phyloP scores from a whole-genome alignment of 2,888 invertebrate genomes.

The Sarcophaga caerulescens region DNA sequence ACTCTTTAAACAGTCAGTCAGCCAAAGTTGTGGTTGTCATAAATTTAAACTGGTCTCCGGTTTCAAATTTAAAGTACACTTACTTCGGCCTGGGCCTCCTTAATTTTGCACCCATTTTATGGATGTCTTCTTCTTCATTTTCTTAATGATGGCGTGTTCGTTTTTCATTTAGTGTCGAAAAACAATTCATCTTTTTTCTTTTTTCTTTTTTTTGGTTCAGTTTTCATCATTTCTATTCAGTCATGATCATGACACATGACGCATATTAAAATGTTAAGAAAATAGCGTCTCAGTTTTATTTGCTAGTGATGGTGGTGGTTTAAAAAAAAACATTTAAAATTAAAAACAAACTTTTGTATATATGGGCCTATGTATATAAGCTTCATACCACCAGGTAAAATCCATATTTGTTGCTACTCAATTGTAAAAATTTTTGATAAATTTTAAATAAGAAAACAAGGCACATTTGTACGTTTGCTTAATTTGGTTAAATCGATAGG shows the following conservation, averaged over 20 bases:
- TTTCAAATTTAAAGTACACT: not conserved
- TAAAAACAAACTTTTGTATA: too few relatives aligned
- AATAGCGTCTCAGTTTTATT: too few relatives aligned
- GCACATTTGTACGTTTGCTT: too few relatives aligned
- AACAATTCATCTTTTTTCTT: constrained; percentile 75
- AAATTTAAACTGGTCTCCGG: constrained; percentile 53
- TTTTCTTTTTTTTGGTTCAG: constrained; percentile 22
- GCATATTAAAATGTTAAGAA: constrained; percentile 9
- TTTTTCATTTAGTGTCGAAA: constrained; percentile 77
- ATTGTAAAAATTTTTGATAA: too few relatives aligned
- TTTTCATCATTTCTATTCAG: constrained; percentile 56
- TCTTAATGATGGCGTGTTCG: constrained; percentile 74
- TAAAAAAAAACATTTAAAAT: too few relatives aligned
- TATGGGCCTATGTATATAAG: too few relatives aligned
- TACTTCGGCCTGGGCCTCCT: constrained; percentile 27
- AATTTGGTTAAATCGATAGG: too few relatives aligned
- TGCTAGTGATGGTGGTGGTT: too few relatives aligned
- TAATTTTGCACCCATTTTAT: constrained; percentile 52
- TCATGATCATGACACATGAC: constrained; percentile 61
- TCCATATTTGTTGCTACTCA: too few relatives aligned
- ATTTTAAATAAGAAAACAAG: too few relatives aligned
- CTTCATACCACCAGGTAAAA: too few relatives aligned
- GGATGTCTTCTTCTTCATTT: constrained; percentile 7
- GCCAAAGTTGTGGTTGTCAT: constrained; percentile 53
- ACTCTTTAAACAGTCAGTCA: constrained; percentile 58